Percentiles rank a stretch among this genome's conserved stretches.
Evolutionary conservation across 2,113 vertebrate species (phyloP).

Genomic region (Dunckerocampus dactyliophorus): DNA sequence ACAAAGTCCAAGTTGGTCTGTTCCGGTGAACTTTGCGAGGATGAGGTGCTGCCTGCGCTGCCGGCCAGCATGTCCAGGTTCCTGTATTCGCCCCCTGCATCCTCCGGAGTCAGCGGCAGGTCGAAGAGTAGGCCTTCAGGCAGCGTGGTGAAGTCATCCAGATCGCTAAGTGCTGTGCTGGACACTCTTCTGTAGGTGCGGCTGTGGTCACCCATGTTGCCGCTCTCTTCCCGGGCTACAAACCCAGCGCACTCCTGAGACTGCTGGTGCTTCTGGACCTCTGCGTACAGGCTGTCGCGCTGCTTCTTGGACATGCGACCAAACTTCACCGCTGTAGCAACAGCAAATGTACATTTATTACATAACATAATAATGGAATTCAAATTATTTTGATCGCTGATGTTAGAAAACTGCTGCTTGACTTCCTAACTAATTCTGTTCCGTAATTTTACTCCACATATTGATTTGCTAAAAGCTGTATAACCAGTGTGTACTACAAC

Average conservation of each 20-base stretch:
- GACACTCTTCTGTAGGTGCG: conserved; percentile 78
- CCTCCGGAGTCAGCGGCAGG: conserved; percentile 82
- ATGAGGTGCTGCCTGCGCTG: conserved; percentile 68
- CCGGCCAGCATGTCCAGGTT: conserved; percentile 77
- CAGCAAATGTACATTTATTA: neutral
- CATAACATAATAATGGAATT: too few species aligned
- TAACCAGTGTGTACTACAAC: too few species aligned
- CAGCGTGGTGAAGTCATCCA: conserved; percentile 80
- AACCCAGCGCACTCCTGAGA: conserved; percentile 71
- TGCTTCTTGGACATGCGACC: conserved; percentile 96
- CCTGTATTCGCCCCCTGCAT: conserved; percentile 73
- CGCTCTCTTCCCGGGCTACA: conserved; percentile 45
- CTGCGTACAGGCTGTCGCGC: conserved; percentile 86
- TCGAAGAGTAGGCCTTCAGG: conserved; percentile 83
- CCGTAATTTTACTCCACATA: too few species aligned
- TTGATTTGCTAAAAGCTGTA: too few species aligned
- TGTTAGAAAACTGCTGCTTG: too few species aligned
- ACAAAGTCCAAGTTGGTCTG: conserved; percentile 78
- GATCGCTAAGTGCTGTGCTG: conserved; percentile 75
- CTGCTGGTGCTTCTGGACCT: conserved; percentile 91
- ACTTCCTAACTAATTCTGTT: too few species aligned
- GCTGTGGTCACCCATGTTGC: conserved; percentile 54
- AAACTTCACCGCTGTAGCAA: conserved; percentile 83
- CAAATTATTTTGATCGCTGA: too few species aligned
- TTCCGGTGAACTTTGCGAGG: conserved; percentile 81